Conservation (phyloP, 1,140 invertebrate genomes). For the Drosophila aff. region DNA sequence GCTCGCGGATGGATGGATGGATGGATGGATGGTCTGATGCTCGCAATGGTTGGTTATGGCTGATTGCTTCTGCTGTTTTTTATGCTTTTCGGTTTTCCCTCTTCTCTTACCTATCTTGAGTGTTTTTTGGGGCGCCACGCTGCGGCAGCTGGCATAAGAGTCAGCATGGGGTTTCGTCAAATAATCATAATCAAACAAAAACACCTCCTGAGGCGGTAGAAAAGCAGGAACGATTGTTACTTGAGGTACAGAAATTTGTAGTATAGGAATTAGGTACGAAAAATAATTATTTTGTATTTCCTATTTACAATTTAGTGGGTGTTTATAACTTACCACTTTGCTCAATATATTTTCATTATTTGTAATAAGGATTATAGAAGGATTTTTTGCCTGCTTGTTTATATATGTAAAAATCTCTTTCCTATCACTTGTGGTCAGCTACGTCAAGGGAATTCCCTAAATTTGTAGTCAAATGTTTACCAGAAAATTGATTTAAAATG, state of each 20-base stretch:
- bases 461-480: background rate
- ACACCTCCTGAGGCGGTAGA: background rate
- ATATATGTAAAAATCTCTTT: background rate
- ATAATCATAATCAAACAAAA: slow-evolving; percentile 44
- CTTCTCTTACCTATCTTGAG: slow-evolving; percentile 3
- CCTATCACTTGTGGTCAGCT: background rate
- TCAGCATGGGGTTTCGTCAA: slow-evolving; percentile 58
- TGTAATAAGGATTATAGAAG: background rate
- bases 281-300: no score
- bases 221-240: background rate
- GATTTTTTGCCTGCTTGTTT: background rate
- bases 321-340: background rate
- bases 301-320: background rate
- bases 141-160: slow-evolving; percentile 30
- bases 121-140: slow-evolving; percentile 43
- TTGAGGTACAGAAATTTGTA: accelerated
- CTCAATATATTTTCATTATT: background rate
- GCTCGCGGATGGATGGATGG: slow-evolving; percentile 39
- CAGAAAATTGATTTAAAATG: background rate
- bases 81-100: slow-evolving; percentile 7
- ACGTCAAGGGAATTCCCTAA: background rate
- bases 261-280: background rate
- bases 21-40: slow-evolving; percentile 17
- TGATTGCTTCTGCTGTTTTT: slow-evolving; percentile 49
- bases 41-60: slow-evolving; percentile 22